Evolutionary conservation across 2,888 invertebrate species (phyloP), one percentile per base, ranked within the genome.

Genomic region (Stegophylla sp.): DNA sequence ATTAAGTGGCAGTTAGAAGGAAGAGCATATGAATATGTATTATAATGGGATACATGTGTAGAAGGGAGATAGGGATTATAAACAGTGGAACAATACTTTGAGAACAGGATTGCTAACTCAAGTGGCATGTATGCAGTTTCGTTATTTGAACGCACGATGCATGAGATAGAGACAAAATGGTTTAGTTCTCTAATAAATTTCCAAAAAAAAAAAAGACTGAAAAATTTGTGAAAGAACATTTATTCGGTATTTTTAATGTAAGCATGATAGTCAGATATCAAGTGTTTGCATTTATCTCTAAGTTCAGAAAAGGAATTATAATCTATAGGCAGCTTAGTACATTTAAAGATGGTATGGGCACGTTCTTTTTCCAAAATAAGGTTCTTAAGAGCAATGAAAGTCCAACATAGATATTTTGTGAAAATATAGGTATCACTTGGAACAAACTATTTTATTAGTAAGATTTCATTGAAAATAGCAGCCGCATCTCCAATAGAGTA

Each of bases 221-320:
- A n/a, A n/a, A n/a, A n/a, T n/a, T 56, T 56, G 23, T n/a, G 23
- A 56, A 23, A 12, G 12, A 56, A 20, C 20, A 23, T 23, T n/a
- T 56, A 1, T 56, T 56, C 56, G n/a, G 56, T 56, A 20, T 56
- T 23, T 23, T 23, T 56, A 5, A 56, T 23, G 56, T 56, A 56
- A 5, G 56, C n/a, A 5, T n/a, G 53, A 53, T 53, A 53, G 10
- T 53, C 53, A 17, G 10, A 7, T 3, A 5, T 53, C 23, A 56
- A 56, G n/a, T 20, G 56, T 23, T 56, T 56, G 23, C 56, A 56
- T 56, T 56, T 56, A 56, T 10, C 56, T 56, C 56, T n/a, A 56
- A 56, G 53, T 15, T 53, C n/a, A 17, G n/a, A 53, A 53, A 53
- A 53, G 10, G n/a, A 3, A n/a, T 53, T 53, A 12, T n/a, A 56